Evolutionary conservation across 1,140 invertebrate genomes (phyloP).

Genomic region (Anoplolepis gracilipes): DNA sequence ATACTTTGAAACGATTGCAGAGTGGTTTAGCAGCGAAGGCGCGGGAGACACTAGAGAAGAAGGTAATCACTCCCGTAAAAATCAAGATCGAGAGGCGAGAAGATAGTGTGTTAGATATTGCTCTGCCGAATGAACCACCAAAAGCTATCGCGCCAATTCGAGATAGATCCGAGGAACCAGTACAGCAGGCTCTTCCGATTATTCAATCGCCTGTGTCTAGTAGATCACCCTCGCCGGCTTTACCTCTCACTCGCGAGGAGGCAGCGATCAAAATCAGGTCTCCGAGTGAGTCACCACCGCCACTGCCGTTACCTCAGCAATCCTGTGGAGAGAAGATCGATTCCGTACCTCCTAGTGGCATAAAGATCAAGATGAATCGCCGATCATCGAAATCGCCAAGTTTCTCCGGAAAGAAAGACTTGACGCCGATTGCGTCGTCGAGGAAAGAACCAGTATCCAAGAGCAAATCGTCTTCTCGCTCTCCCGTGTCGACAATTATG

Average conservation of each 20-base stretch:
- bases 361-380: conserved; percentile 56
- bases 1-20: conserved; percentile 88
- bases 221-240: conserved; percentile 79
- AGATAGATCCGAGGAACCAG: conserved; percentile 28
- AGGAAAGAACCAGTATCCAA: conserved; percentile 52
- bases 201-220: conserved; percentile 76
- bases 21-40: conserved; percentile 89
- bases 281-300: conserved; percentile 77
- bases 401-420: conserved; percentile 59
- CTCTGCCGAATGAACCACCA: conserved; percentile 76
- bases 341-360: not conserved
- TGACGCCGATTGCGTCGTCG: conserved; percentile 48
- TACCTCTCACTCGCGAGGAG: conserved; percentile 79
- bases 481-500: not conserved
- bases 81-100: conserved; percentile 77
- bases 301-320: conserved; percentile 26
- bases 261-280: conserved; percentile 79
- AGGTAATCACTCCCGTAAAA: conserved; percentile 80
- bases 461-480: conserved; percentile 22
- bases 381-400: conserved; percentile 37
- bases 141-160: conserved; percentile 33
- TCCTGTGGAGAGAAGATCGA: conserved; percentile 39
- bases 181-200: conserved; percentile 17
- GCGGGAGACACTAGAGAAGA: conserved; percentile 84
- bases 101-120: conserved; percentile 76